A percentile compares a stretch with the other conserved stretches of the same genome.
These are phyloP conservation scores for Panurus biarmicus DNA, from an alignment of 2,113 vertebrate genomes.

Conservation along the genomic window DNA sequence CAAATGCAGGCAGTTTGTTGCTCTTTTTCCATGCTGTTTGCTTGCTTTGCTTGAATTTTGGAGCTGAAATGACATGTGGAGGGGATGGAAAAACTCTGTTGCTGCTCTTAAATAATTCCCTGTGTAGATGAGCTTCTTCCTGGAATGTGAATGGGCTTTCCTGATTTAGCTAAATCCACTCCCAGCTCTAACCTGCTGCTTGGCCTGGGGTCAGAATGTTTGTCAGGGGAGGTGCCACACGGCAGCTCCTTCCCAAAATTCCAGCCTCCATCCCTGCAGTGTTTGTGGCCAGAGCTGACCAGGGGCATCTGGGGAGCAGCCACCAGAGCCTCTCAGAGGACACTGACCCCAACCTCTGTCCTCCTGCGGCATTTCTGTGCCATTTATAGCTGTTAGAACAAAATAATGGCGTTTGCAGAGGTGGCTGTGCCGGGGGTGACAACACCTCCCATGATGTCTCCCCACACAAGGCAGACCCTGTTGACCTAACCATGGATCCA, in stretches of 20 bases:
- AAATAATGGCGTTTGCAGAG: fast-evolving
- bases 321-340: fast-evolving
- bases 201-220: background rate
- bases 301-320: background rate
- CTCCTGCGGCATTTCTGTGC: background rate
- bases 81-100: background rate
- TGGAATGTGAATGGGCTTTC: background rate
- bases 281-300: background rate
- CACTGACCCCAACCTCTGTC: background rate
- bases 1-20: background rate
- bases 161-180: background rate
- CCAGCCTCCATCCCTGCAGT: background rate
- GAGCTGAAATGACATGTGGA: background rate
- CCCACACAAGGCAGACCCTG: fast-evolving
- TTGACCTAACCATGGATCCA: background rate
- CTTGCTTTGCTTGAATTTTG: background rate
- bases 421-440: background rate
- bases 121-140: background rate
- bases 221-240: background rate
- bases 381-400: background rate
- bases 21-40: background rate
- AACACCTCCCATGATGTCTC: background rate
- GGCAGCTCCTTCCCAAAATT: background rate
- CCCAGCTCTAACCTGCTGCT: background rate
- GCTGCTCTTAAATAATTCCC: background rate